These are phyloP conservation scores for Parelbella ahira DNA, from an alignment of 2,888 invertebrate species.

Conservation along the genomic window DNA sequence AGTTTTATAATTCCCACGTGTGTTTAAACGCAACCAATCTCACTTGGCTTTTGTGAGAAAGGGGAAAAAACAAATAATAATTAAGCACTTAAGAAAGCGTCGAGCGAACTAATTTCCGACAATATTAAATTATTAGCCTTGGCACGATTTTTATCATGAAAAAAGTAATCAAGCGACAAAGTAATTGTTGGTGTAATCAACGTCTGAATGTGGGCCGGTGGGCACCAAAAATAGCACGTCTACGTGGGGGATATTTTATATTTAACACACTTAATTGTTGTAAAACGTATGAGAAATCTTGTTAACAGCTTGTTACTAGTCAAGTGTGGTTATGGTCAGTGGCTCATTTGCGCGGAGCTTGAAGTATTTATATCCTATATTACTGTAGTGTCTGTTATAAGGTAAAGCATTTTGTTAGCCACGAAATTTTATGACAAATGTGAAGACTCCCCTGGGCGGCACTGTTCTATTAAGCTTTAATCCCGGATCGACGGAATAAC, in stretches of 20 bases:
- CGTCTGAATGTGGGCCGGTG: slow-evolving; percentile 32
- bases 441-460: too few relatives aligned
- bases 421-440: too few relatives aligned
- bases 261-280: too few relatives aligned
- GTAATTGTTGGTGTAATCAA: slow-evolving; percentile 33
- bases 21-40: slow-evolving; percentile 1
- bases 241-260: background rate
- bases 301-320: too few relatives aligned
- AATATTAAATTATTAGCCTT: slow-evolving; percentile 33
- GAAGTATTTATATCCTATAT: too few relatives aligned
- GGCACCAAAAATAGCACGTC: slow-evolving; percentile 33
- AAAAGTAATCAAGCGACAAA: slow-evolving; percentile 32
- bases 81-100: slow-evolving; percentile 21
- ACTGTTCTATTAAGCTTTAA: too few relatives aligned
- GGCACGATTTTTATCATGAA: slow-evolving; percentile 34
- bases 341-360: too few relatives aligned
- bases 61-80: slow-evolving; percentile 12
- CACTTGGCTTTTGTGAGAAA: slow-evolving; percentile 4
- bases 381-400: too few relatives aligned
- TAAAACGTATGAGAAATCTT: too few relatives aligned
- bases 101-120: slow-evolving; percentile 24
- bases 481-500: too few relatives aligned
- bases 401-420: too few relatives aligned
- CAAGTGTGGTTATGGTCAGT: too few relatives aligned
- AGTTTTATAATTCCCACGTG: slow-evolving; percentile 1